These are phyloP conservation scores for Ammodytes marinus DNA, from an alignment of 2,113 vertebrate genomes.

Conservation along the genomic window DNA sequence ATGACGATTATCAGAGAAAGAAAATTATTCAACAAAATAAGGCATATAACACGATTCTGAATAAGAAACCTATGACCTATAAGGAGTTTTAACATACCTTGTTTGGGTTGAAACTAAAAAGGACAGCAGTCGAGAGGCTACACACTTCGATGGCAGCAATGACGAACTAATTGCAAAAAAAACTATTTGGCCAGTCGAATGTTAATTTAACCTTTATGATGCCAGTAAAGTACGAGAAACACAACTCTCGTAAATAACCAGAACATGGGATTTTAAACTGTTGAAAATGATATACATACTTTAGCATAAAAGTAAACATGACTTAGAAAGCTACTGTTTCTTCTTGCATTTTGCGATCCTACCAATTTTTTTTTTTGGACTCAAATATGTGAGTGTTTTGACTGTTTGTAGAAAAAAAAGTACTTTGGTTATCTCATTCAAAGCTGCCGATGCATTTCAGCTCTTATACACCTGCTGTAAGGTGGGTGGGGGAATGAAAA, in stretches of 20 bases:
- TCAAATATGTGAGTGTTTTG: not conserved
- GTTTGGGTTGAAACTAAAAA: not conserved
- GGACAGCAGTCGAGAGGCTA: not conserved
- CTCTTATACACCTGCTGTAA: not conserved
- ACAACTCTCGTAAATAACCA: not conserved
- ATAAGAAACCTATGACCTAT: not conserved
- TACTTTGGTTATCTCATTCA: conserved; percentile 44
- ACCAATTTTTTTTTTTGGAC: not conserved
- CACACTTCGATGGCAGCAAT: not conserved
- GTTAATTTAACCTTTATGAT: not conserved
- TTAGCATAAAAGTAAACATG: not conserved
- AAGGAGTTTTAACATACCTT: not conserved
- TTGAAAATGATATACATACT: not conserved
- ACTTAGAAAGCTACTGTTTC: conserved; percentile 64
- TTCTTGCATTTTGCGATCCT: conserved; percentile 24
- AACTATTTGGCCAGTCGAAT: no score
- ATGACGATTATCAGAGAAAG: not conserved
- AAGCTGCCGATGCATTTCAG: conserved; percentile 39
- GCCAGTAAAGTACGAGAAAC: not conserved
- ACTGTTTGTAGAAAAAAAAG: not conserved
- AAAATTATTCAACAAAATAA: not conserved
- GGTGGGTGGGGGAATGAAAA: conserved; percentile 18
- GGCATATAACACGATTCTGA: conserved; percentile 7
- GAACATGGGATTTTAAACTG: not conserved
- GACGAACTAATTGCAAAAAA: not conserved